A percentile compares a stretch with the other conserved stretches of the same genome.
phyloP scores from a whole-genome alignment of 2,888 invertebrate species.

The Ichneumon xanthorius region DNA sequence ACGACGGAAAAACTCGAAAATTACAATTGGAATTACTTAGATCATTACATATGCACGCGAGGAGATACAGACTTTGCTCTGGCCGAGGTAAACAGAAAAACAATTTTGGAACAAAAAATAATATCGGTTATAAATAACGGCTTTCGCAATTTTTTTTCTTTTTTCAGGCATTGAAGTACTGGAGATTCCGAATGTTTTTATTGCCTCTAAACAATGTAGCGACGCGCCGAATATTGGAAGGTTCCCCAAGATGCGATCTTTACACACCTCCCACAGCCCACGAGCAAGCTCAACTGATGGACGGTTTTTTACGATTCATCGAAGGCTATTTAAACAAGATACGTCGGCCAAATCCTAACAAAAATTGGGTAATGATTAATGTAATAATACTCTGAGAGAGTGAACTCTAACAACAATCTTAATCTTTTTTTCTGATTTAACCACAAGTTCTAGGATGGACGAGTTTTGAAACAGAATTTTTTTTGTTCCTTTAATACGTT shows the following conservation, averaged over 20 bases:
- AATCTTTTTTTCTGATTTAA: constrained; percentile 19
- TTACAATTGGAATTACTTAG: constrained; percentile 99
- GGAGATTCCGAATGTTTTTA: constrained; percentile 96
- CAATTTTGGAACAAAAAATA: constrained; percentile 32
- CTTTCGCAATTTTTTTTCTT: constrained; percentile 50
- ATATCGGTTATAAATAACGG: background rate
- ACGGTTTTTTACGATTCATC: constrained; percentile 92
- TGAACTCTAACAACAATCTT: constrained; percentile 5
- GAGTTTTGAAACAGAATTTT: constrained; percentile 22
- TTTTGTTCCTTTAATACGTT: background rate
- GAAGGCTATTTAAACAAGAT: constrained; percentile 96
- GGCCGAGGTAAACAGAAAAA: constrained; percentile 89
- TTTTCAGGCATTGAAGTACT: constrained; percentile 92
- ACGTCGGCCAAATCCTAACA: constrained; percentile 91
- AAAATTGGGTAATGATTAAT: constrained; percentile 89
- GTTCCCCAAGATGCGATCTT: constrained; percentile 92
- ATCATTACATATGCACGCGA: constrained; percentile 97
- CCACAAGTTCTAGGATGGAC: constrained; percentile 38
- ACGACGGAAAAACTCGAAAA: constrained; percentile 97
- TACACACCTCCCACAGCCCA: constrained; percentile 89
- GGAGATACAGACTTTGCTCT: constrained; percentile 96
- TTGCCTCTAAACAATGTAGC: constrained; percentile 93
- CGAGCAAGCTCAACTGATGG: constrained; percentile 87
- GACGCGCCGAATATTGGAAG: constrained; percentile 92
- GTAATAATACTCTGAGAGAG: background rate